Conservation (phyloP, 2,797 vertebrate genomes). For the Xenentodon cancila region DNA sequence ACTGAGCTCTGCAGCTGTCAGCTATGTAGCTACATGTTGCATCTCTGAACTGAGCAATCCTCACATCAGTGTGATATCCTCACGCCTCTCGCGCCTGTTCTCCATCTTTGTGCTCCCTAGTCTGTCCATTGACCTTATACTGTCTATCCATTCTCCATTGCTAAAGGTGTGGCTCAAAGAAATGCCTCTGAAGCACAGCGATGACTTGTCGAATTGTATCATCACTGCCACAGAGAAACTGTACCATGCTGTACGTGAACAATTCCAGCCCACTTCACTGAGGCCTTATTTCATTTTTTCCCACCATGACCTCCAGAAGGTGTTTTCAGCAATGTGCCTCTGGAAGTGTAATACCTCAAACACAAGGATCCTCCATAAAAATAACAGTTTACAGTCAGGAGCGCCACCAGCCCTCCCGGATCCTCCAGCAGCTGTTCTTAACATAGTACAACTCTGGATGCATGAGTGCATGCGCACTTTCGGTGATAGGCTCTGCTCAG, state of each 20-base stretch:
- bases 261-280: slow-evolving; percentile 68
- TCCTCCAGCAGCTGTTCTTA: slow-evolving; percentile 43
- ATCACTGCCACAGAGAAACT: slow-evolving; percentile 81
- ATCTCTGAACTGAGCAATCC: slow-evolving; percentile 53
- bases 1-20: slow-evolving; percentile 64
- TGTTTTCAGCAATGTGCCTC: slow-evolving; percentile 83
- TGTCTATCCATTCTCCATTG: slow-evolving; percentile 77
- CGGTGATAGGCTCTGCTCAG: slow-evolving; percentile 79
- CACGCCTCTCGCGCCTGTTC: slow-evolving; percentile 85
- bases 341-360: slow-evolving; percentile 60
- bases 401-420: slow-evolving; percentile 27
- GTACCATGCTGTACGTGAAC: slow-evolving; percentile 68
- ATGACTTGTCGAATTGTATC: slow-evolving; percentile 75
- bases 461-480: slow-evolving; percentile 89
- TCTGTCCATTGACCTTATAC: slow-evolving; percentile 70
- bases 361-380: slow-evolving; percentile 15
- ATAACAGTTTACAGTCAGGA: not conserved
- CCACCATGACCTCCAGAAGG: slow-evolving; percentile 81
- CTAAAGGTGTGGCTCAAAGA: slow-evolving; percentile 83
- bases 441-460: slow-evolving; percentile 84
- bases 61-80: slow-evolving; percentile 62
- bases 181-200: slow-evolving; percentile 55
- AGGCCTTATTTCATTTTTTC: slow-evolving; percentile 82
- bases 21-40: slow-evolving; percentile 81
- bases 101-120: slow-evolving; percentile 81